Base-by-base conservation (phyloP, 2,797 vertebrate species). In the Halcyon leucocephala region DNA sequence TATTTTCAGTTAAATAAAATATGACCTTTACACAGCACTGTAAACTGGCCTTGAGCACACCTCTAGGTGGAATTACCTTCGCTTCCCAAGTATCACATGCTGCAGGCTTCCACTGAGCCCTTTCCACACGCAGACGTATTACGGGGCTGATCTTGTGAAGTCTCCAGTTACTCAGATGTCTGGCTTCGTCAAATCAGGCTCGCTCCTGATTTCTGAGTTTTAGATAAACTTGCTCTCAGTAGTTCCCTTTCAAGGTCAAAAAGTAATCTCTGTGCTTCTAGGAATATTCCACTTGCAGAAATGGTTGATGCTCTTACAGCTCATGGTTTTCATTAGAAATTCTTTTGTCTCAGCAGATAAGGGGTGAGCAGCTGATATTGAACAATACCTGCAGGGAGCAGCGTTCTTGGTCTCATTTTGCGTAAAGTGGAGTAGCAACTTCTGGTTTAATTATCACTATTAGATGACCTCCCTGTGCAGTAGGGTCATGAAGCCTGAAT, bases 1-100 rank as follows among this genome's bases (percentile, higher is more conserved):
- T 77, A 76, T 92, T 96, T 95, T 95, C 83, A 74, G 73, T 90
- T 92, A 89, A 95, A 93, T 95, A 93, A 93, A 94, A 73, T 58
- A 82, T 65, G 71, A 86, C 74, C 74, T 84, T 95, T 54, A 42
- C 48, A 33, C 8, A 48, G 77, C 2, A 9, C 77, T 94, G 37
- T 42, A 74, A 84, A 90, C 57, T 80, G 83, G 73, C 91, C 93
- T 89, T 84, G 77, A 94, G 91, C 71, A 1, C 39, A 86, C 41
- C 64, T 90, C 65, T 64, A 82, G 91, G 91, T 90, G 83, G 90
- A 93, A 94, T 89, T 90, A n/a, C 31, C 73, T 86, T 62, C 12
- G 7, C 78, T 92, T 93, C 79, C 95, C 91, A 74, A 70, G 89
- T 89, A 90, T 72, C 71, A 35, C 57, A 48, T 46, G 26, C 81